Evolutionary conservation across 2,113 vertebrate genomes (phyloP).

Genomic region (Microcebus ravelobensis): DNA sequence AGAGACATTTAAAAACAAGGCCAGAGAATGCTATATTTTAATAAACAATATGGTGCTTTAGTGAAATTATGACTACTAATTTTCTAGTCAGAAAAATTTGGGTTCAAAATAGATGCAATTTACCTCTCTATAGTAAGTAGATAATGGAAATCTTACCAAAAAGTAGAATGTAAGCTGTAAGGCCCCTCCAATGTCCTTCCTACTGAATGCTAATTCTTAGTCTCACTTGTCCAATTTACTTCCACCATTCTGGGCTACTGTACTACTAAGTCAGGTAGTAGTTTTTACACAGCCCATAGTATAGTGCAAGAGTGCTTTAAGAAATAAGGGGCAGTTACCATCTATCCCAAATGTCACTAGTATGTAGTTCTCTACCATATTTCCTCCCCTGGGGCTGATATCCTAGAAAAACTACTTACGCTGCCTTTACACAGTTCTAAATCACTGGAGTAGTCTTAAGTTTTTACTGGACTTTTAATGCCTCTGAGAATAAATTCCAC

Average conservation of each 20-base stretch:
- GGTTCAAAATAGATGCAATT: slow-evolving; percentile 14
- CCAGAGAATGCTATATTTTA: background rate
- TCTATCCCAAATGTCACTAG: background rate
- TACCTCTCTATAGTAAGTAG: background rate
- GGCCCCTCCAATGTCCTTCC: background rate
- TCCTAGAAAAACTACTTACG: background rate
- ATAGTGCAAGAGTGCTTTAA: background rate
- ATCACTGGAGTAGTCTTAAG: background rate
- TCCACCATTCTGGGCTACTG: background rate
- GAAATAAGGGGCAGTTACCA: background rate
- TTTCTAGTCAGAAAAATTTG: background rate
- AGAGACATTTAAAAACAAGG: background rate
- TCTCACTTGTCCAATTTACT: background rate
- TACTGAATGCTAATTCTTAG: background rate
- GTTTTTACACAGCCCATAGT: background rate
- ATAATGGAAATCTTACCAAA: background rate
- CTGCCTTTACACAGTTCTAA: background rate
- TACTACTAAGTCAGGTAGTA: background rate
- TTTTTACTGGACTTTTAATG: background rate
- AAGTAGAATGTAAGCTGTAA: background rate
- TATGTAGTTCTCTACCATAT: background rate
- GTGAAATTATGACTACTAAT: background rate
- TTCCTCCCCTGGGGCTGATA: background rate
- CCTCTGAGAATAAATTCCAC: background rate
- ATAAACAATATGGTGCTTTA: background rate